Conservation (phyloP, 1,140 invertebrate species). For the Leptonema lineaticorne region DNA sequence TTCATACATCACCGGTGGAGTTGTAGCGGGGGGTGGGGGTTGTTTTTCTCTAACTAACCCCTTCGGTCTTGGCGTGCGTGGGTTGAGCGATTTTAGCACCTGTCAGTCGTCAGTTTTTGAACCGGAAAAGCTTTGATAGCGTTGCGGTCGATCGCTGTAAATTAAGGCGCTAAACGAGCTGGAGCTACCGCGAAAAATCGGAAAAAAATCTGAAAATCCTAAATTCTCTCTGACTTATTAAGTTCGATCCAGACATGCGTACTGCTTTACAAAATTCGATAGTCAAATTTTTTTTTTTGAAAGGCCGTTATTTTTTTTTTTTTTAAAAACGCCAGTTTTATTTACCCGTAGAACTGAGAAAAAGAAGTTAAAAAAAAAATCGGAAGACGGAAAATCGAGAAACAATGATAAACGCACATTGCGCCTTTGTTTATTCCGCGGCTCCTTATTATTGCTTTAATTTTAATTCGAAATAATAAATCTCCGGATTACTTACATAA, state of each 20-base stretch:
- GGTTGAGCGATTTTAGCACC: constrained; percentile 26
- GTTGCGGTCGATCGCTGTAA: constrained; percentile 16
- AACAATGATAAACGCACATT: neutral
- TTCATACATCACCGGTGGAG: constrained; percentile 27
- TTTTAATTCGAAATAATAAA: constrained; percentile 19
- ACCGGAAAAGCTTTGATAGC: constrained; percentile 38
- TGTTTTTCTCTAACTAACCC: neutral
- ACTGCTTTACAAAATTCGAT: too few species aligned
- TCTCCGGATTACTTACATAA: constrained; percentile 15
- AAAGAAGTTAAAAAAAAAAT: too few species aligned
- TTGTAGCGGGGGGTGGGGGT: neutral
- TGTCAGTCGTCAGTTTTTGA: constrained; percentile 32
- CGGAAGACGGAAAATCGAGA: too few species aligned
- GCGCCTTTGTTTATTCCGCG: neutral
- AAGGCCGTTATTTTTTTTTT: too few species aligned
- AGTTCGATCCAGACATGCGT: neutral
- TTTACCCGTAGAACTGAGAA: too few species aligned
- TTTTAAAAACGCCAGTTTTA: too few species aligned
- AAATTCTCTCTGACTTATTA: too few species aligned
- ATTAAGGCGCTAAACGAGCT: constrained; percentile 1
- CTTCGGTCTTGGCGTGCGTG: neutral
- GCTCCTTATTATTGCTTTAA: constrained; percentile 1
- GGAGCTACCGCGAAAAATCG: too few species aligned
- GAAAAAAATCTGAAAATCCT: too few species aligned
- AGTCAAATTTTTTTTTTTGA: too few species aligned